Evolutionary conservation across 2,888 invertebrate genomes (phyloP).

Genomic region (Conomelus anceps): DNA sequence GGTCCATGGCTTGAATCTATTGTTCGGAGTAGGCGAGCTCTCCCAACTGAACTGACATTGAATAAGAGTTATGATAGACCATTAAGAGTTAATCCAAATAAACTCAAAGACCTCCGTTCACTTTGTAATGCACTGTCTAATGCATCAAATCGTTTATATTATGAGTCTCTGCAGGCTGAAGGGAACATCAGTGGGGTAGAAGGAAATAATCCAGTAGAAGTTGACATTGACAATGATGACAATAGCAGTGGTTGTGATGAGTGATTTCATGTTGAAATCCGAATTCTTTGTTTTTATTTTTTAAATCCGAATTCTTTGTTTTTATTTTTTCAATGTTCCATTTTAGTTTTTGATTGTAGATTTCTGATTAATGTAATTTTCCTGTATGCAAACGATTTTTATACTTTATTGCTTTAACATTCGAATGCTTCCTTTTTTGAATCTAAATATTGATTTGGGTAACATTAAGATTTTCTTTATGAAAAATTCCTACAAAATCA

Average conservation of each 20-base stretch:
- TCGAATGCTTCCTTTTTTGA: not conserved
- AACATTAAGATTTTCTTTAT: not conserved
- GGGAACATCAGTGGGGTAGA: not conserved
- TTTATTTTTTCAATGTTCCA: not conserved
- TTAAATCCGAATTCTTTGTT: not conserved
- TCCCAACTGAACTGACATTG: constrained; percentile 6
- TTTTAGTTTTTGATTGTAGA: not conserved
- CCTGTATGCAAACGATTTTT: not conserved
- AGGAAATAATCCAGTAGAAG: not conserved
- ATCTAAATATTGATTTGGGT: not conserved
- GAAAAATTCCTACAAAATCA: not conserved
- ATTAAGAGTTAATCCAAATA: not conserved
- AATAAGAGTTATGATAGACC: not conserved
- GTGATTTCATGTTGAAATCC: not conserved
- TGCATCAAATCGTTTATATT: not conserved
- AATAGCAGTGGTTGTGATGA: not conserved
- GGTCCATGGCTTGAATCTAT: not conserved
- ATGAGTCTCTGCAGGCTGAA: constrained; percentile 9
- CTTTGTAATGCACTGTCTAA: not conserved
- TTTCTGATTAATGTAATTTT: not conserved
- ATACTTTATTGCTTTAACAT: not conserved
- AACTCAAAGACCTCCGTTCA: not conserved
- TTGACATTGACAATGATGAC: not conserved
- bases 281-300: too few species aligned
- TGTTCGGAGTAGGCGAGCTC: constrained; percentile 1